Conservation (phyloP, 2,797 vertebrate genomes). For the Pseudomugil gertrudae region DNA sequence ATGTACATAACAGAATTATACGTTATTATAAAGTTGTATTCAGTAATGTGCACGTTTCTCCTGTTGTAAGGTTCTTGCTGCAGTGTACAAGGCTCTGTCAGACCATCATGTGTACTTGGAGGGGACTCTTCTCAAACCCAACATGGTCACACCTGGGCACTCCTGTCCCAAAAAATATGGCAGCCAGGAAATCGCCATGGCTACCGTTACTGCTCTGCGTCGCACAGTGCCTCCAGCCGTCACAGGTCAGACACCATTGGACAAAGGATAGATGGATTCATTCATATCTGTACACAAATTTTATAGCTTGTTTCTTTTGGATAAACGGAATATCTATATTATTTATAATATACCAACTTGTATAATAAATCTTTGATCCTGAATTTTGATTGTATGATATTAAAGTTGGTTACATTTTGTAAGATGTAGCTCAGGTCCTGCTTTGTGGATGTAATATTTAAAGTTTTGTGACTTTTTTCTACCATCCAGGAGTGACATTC, state of each 20-base stretch:
- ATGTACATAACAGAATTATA: not conserved
- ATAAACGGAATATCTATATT: not conserved
- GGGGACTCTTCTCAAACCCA: slow-evolving; percentile 96
- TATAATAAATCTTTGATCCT: not conserved
- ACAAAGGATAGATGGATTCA: not conserved
- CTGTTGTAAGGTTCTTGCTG: slow-evolving; percentile 89
- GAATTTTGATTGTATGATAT: not conserved
- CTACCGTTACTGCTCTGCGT: slow-evolving; percentile 94
- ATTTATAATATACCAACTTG: not conserved
- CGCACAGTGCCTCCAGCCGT: slow-evolving; percentile 96
- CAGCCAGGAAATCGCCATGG: slow-evolving; percentile 92
- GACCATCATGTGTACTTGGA: slow-evolving; percentile 98
- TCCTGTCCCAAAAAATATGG: slow-evolving; percentile 91
- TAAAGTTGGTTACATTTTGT: not conserved
- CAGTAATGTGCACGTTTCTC: not conserved
- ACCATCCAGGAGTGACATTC: slow-evolving; percentile 90
- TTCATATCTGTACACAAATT: not conserved
- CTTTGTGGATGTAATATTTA: not conserved
- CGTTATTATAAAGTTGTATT: not conserved
- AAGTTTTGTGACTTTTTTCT: slow-evolving; percentile 8
- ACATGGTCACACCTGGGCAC: slow-evolving; percentile 98
- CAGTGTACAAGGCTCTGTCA: slow-evolving; percentile 95
- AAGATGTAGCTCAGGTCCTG: not conserved
- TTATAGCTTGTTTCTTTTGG: not conserved
- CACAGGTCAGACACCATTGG: slow-evolving; percentile 81